A percentile compares a stretch with the other conserved stretches of the same genome.
Conservation (phyloP, 2,797 vertebrate species). For the Ceryle rudis region DNA sequence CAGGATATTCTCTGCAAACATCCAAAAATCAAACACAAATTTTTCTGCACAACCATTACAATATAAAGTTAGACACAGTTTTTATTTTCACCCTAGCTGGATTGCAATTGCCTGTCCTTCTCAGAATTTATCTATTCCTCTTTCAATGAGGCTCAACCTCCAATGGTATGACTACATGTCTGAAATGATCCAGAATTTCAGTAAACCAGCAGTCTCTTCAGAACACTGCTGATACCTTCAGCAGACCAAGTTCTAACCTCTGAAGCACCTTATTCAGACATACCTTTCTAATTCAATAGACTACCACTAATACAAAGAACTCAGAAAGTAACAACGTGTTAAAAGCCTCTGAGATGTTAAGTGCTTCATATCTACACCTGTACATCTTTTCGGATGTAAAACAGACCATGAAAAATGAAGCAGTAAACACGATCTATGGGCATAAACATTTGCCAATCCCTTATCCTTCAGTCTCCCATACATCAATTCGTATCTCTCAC, state of each 20-base stretch:
- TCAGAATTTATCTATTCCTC: neutral
- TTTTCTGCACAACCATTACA: neutral
- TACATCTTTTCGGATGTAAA: neutral
- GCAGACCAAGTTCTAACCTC: neutral
- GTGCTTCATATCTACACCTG: neutral
- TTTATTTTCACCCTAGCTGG: neutral
- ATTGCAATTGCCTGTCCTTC: neutral
- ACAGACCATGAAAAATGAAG: neutral
- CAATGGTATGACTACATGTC: neutral
- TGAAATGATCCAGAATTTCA: neutral
- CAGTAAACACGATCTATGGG: neutral
- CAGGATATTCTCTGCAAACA: neutral
- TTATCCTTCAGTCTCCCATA: neutral
- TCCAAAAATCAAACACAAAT: neutral
- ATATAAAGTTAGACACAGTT: neutral
- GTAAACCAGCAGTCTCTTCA: neutral
- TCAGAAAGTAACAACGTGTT: neutral
- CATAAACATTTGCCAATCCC: neutral
- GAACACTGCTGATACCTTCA: neutral
- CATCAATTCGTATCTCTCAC: neutral
- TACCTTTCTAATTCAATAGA: neutral
- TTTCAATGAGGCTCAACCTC: neutral
- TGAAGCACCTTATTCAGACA: neutral
- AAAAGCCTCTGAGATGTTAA: neutral
- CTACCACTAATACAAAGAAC: neutral